Base-by-base conservation (phyloP, 2,888 invertebrate genomes). In the Buathra laborator region DNA sequence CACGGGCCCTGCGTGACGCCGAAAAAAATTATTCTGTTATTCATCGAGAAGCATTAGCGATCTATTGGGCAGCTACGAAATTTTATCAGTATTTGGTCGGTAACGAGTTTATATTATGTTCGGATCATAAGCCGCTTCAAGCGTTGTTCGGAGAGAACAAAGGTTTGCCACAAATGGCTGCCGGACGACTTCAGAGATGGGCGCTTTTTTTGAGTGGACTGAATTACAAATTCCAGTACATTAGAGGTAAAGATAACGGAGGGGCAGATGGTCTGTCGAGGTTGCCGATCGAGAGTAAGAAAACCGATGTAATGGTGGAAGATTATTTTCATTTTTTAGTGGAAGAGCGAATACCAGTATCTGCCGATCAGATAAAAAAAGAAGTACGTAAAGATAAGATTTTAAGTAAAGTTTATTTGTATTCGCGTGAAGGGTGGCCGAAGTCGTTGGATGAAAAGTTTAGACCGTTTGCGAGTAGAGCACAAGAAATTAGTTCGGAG, bases 21-120 rank as follows among this genome's bases (percentile, higher is more conserved):
- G 83, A 87, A 67, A 71, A 64, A 29, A 79, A 72, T 9, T 91
- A 90, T 87, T 93, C 85, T 37, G 89, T 90, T 67, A 79, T 89
- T 16, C 89, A 90, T 62, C 83, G 83, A 24, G 89, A 90, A 86
- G 93, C 93, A 44, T 87, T 93, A 43, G 87, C 90, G 19, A 85
- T 94, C 2, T 86, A 93, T n/a, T 94, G 89, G 16, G 77, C 68
- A 3, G 66, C 77, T 0, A 81, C 67, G 10, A 71, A 64, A 6
- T 84, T 80, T 16, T 71, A 84, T 53, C 81, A 84, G 14, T 81
- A 62, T 66, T 56, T 81, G 32, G 77, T 59, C 14, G 84, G 74
- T 4, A 76, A 62, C n/a, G n/a, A 48, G 14, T 81, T 84, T 62
- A 24, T 68, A n/a, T 51, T 84, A 19, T 77, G 76, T 29, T 76